phyloP scores from a whole-genome alignment of 2,797 vertebrate genomes.

The Eulemur rubriventer region DNA sequence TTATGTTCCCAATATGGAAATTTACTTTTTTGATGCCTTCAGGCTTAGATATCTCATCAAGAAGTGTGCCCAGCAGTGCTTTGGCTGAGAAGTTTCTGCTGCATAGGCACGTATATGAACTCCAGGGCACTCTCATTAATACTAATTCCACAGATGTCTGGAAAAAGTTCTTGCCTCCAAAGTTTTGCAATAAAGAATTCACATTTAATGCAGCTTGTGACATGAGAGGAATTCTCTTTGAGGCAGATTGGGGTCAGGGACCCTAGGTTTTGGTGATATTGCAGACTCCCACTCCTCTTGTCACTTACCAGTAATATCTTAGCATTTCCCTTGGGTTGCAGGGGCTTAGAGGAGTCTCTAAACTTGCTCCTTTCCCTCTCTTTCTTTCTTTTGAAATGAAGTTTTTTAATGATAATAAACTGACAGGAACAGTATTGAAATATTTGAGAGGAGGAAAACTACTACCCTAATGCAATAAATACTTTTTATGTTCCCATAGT shows the following conservation, averaged over 20 bases:
- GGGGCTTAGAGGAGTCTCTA: not conserved
- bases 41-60: constrained; percentile 77
- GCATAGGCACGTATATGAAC: constrained; percentile 49
- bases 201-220: constrained; percentile 49
- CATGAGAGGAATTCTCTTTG: constrained; percentile 48
- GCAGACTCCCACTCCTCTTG: constrained; percentile 43
- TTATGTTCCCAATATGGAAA: constrained; percentile 74
- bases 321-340: constrained; percentile 44
- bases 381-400: constrained; percentile 58
- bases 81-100: constrained; percentile 63
- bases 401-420: constrained; percentile 33
- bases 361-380: constrained; percentile 22
- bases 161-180: constrained; percentile 64
- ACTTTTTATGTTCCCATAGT: constrained; percentile 28
- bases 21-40: constrained; percentile 75
- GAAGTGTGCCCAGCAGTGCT: constrained; percentile 65
- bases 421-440: not conserved
- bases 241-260: constrained; percentile 70
- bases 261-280: constrained; percentile 35
- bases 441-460: constrained; percentile 11
- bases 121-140: constrained; percentile 77
- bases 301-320: not conserved
- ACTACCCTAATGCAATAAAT: not conserved
- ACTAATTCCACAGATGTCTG: constrained; percentile 70
- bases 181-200: constrained; percentile 75